Base-by-base conservation (phyloP, 2,888 invertebrate genomes). In the Orchesellides sinensis region DNA sequence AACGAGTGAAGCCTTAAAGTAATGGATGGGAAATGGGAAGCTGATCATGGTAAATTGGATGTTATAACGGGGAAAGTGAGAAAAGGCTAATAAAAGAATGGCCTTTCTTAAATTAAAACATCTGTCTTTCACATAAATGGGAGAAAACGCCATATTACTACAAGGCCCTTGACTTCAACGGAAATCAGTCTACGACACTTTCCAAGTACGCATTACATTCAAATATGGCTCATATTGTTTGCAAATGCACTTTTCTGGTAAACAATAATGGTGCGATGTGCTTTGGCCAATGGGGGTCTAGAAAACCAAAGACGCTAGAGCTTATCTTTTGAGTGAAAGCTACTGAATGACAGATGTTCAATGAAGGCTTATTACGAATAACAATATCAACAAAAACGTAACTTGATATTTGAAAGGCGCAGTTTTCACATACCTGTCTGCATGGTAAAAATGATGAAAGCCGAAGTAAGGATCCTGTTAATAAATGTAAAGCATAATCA, bases 391-490 rank as follows among this genome's bases (percentile, higher is more conserved):
- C 12, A 23, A 19, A 17, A 47, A 6, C 19, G 6, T 14, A 5
- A 69, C 69, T 69, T 25, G 27, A 25, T 8, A 61, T 61, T 61
- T 19, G 52, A 73, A 17, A 8, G 14, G 45, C 72, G 21, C n/a
- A 63, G 40, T 63, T 63, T 35, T 23, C 23, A 19, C 8, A 21
- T 83, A 89, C 89, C 89, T 80, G 89, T 89, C 85, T 90, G 90
- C 90, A 90, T 90, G 4, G 90, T 90, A 63, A 90, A 89, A 47
- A 90, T 90, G 49, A 90, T 89, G 69, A 90, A 90, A 5, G 89
- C 89, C 0, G 89, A 88, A 17, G 89, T 89, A 21, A 86, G 84
- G 68, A 86, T 82, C 78, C 77, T 73, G 72, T 47, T 70, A 29
- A 61, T 61, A 8, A 29, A 61, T 29, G n/a, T n/a, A n/a, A n/a